These are phyloP conservation scores for Asbolus verrucosus DNA, from an alignment of 1,140 invertebrate species.

Conservation along the genomic window DNA sequence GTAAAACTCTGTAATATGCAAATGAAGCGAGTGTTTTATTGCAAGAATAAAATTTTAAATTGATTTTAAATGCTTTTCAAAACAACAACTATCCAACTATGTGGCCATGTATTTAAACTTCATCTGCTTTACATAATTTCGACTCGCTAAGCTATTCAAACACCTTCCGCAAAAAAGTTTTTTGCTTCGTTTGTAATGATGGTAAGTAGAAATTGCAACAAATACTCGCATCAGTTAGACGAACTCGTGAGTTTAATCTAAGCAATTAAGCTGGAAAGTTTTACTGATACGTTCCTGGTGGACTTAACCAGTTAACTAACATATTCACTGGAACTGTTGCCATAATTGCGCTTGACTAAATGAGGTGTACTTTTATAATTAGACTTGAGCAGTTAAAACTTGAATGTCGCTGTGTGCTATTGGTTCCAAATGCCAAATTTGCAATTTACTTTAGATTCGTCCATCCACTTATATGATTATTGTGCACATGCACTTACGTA, in stretches of 20 bases:
- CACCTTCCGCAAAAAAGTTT: too few species aligned
- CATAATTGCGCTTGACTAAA: constrained; percentile 14
- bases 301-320: constrained; percentile 26
- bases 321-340: constrained; percentile 2
- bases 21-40: neutral
- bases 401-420: neutral
- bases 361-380: constrained; percentile 35
- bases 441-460: constrained; percentile 15
- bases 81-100: neutral
- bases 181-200: too few species aligned
- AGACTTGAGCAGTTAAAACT: constrained; percentile 1
- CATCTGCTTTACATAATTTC: too few species aligned
- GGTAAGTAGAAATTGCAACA: too few species aligned
- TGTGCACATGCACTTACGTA: too few species aligned
- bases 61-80: neutral
- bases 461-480: too few species aligned
- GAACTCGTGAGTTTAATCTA: constrained; percentile 14
- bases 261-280: constrained; percentile 22
- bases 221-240: neutral
- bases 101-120: neutral
- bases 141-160: too few species aligned
- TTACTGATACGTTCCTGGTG: constrained; percentile 31
- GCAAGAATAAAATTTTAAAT: constrained; percentile 3
- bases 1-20: neutral
- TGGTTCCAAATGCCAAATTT: constrained; percentile 1